Evolutionary conservation across 2,113 vertebrate genomes (phyloP).

Genomic region (Cyphomyrus discorhynchus): DNA sequence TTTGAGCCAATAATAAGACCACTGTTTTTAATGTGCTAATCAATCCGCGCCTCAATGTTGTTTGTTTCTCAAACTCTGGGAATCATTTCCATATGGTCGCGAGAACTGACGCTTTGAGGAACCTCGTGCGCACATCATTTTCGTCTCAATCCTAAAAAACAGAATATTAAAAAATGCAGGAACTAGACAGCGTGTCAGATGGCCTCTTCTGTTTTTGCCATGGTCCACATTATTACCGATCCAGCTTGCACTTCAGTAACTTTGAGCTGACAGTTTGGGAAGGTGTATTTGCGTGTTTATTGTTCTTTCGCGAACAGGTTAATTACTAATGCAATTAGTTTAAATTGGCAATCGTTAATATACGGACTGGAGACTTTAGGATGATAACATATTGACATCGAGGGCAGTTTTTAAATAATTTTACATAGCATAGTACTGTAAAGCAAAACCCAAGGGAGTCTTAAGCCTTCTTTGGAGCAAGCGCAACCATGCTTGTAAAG

Average conservation of each 20-base stretch:
- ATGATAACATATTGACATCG: background rate
- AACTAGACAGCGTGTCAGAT: background rate
- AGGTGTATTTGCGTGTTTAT: background rate
- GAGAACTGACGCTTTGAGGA: constrained; percentile 37
- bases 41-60: constrained; percentile 40
- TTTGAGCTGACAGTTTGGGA: background rate
- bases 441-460: background rate
- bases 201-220: background rate
- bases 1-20: constrained; percentile 22
- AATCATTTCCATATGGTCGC: constrained; percentile 39
- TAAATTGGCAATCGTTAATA: background rate
- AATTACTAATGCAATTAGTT: background rate
- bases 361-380: background rate
- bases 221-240: background rate
- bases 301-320: background rate
- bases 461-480: background rate
- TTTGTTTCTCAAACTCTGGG: constrained; percentile 34
- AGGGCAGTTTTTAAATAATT: background rate
- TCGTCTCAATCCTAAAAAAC: background rate
- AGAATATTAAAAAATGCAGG: background rate
- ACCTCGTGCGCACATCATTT: background rate
- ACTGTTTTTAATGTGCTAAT: constrained; percentile 41
- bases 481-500: background rate
- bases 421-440: background rate
- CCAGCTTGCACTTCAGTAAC: background rate